Evolutionary conservation across 2,888 invertebrate species (phyloP), one percentile per base, ranked within the genome.

Genomic region (Acrobeloides nanus): DNA sequence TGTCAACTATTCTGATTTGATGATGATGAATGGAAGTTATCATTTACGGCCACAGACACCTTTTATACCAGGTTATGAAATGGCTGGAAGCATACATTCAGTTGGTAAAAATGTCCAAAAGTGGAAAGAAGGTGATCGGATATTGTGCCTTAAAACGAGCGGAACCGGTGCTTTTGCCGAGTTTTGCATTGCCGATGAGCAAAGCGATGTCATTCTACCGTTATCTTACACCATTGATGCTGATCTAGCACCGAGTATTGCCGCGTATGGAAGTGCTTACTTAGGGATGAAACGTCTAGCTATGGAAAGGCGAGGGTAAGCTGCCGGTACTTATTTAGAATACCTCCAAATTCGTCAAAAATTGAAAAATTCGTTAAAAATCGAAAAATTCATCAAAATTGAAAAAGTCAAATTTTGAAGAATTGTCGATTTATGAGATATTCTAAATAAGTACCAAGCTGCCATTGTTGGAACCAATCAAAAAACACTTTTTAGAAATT

Each of bases 251-350:
- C 82, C 81, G 3, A 79, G 81, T 17, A 66, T 83, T 37, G 69
- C 81, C 3, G 80, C 81, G 29, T 84, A 84, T 70, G 79, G 81
- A 12, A 81, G 81, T 26, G 83, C 83, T n/a, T 74, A 82, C 35
- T 75, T 83, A 59, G 82, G 82, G 2, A 77, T 84, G 50, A 78
- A 81, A 25, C 76, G 81, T 48, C 74, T 80, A 60, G 80, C 80
- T 8, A 57, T 64, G 8, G 60, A 76, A 17, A 49, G 68, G 44
- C 55, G 59, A 50, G 67, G 72, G 75, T 75, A 50, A 38, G 58
- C 55, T 44, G 15, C 10, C 17, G 4, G 12, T 25, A 31, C 12
- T 29, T 18, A 23, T 45, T 5, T 21, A 20, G n/a, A n/a, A n/a
- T n/a, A n/a, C n/a, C n/a, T n/a, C 15, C 23, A 34, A 7, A 18